Percentiles rank a stretch among this genome's conserved stretches.
Evolutionary conservation across 2,888 invertebrate genomes (phyloP).

Genomic region (Lochmaea crataegi): DNA sequence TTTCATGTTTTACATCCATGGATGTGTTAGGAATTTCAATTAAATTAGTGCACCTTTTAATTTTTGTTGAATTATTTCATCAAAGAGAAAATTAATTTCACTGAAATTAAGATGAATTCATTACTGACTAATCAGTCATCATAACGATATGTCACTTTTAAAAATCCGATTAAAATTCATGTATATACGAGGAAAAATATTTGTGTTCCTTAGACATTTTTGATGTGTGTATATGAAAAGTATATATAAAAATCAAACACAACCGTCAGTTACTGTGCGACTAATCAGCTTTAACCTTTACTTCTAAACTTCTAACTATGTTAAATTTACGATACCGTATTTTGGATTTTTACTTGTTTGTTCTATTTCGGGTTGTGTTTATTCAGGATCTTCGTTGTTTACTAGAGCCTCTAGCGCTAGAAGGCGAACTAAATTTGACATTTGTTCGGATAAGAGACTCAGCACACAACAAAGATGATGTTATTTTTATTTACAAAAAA

Average conservation of each 20-base stretch:
- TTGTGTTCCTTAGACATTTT: too few relatives aligned
- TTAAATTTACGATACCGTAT: slow-evolving; percentile 24
- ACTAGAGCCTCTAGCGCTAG: slow-evolving; percentile 1
- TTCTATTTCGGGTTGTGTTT: slow-evolving; percentile 24
- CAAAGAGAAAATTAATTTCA: too few relatives aligned
- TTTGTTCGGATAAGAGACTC: slow-evolving; percentile 27
- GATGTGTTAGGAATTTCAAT: too few relatives aligned
- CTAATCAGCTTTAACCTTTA: slow-evolving; percentile 21
- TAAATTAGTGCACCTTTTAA: too few relatives aligned
- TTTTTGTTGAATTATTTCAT: too few relatives aligned
- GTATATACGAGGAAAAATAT: too few relatives aligned
- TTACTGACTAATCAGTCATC: too few relatives aligned
- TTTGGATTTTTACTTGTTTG: slow-evolving; percentile 30
- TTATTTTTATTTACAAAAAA: slow-evolving; percentile 14
- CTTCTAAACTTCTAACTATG: slow-evolving; percentile 23
- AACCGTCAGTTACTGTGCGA: background rate
- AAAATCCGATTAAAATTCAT: too few relatives aligned
- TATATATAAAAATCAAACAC: slow-evolving; percentile 13
- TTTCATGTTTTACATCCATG: too few relatives aligned
- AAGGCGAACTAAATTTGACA: slow-evolving; percentile 21
- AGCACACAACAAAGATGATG: slow-evolving; percentile 17
- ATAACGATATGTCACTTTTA: too few relatives aligned
- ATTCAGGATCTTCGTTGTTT: slow-evolving; percentile 24
- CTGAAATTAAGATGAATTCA: too few relatives aligned
- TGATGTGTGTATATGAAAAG: too few relatives aligned